These are phyloP conservation scores for Notoglanidium macrostoma DNA, from an alignment of 2,797 vertebrate species.

Conservation along the genomic window DNA sequence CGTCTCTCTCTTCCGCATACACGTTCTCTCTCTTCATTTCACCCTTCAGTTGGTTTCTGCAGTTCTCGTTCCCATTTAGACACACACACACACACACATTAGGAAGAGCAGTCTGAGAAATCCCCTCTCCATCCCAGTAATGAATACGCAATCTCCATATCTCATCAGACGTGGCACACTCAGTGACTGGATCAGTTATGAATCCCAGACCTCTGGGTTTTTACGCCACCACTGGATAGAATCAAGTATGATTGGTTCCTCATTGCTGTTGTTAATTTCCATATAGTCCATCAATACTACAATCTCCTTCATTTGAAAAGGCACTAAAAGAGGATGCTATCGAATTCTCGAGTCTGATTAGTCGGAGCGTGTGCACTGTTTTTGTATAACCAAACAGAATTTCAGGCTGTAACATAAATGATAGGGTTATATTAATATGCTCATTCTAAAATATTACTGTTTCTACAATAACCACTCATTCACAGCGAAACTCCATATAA, in stretches of 20 bases:
- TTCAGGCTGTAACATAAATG: not conserved
- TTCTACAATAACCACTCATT: not conserved
- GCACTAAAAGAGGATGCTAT: not conserved
- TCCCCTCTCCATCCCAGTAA: not conserved
- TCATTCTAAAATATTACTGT: not conserved
- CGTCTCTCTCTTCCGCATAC: not conserved
- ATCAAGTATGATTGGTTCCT: not conserved
- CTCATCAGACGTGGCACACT: slow-evolving; percentile 27
- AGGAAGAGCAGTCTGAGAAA: slow-evolving; percentile 14
- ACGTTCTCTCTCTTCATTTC: slow-evolving; percentile 43
- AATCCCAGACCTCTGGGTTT: slow-evolving; percentile 13
- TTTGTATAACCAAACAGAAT: not conserved
- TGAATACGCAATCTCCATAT: slow-evolving; percentile 17
- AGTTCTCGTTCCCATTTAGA: slow-evolving; percentile 44
- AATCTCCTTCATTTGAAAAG: not conserved
- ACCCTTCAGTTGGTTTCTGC: slow-evolving; percentile 53
- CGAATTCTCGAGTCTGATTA: not conserved
- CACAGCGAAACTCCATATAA: not conserved
- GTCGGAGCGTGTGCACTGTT: not conserved
- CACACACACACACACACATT: not conserved
- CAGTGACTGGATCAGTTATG: slow-evolving; percentile 28
- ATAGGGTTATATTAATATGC: not conserved
- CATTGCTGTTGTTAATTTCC: not conserved
- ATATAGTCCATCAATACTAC: not conserved
- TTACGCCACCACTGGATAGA: not conserved